These are phyloP conservation scores for Redunca redunca DNA, from an alignment of 2,113 vertebrate genomes.

Conservation along the genomic window DNA sequence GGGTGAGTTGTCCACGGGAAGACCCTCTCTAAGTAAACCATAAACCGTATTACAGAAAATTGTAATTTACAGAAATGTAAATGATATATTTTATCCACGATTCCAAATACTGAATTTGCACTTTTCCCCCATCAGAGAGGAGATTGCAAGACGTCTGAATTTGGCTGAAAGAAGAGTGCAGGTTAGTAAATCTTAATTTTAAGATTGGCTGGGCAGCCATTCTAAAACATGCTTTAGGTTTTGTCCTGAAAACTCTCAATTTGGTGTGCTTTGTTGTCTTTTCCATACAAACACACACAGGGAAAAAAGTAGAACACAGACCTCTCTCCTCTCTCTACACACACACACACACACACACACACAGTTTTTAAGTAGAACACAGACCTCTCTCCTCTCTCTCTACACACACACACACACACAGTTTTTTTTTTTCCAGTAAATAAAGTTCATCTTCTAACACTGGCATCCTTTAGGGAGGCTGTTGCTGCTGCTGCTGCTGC, in stretches of 20 bases:
- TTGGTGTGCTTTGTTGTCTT: conserved; percentile 11
- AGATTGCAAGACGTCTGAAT: conserved; percentile 38
- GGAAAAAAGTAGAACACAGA: neutral
- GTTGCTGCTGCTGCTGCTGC: too few relatives aligned
- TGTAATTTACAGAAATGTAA: neutral
- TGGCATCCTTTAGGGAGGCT: neutral
- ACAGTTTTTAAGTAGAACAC: too few relatives aligned
- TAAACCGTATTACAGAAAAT: neutral
- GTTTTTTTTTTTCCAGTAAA: neutral
- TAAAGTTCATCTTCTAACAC: neutral
- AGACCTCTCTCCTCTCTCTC: neutral
- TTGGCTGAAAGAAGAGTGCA: conserved; percentile 40
- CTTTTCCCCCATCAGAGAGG: conserved; percentile 5
- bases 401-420: too few relatives aligned
- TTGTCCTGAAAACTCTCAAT: neutral
- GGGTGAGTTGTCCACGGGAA: neutral
- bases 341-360: too few relatives aligned
- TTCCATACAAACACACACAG: neutral
- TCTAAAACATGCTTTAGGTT: conserved; percentile 15
- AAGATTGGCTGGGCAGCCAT: neutral
- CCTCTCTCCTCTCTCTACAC: neutral
- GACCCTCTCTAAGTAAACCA: neutral
- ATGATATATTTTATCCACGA: neutral
- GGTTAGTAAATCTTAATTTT: conserved; percentile 53
- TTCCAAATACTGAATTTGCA: conserved; percentile 32